Evolutionary conservation across 2,113 vertebrate species (phyloP), one percentile per base, ranked within the genome.

Genomic region (Carassius auratus): DNA sequence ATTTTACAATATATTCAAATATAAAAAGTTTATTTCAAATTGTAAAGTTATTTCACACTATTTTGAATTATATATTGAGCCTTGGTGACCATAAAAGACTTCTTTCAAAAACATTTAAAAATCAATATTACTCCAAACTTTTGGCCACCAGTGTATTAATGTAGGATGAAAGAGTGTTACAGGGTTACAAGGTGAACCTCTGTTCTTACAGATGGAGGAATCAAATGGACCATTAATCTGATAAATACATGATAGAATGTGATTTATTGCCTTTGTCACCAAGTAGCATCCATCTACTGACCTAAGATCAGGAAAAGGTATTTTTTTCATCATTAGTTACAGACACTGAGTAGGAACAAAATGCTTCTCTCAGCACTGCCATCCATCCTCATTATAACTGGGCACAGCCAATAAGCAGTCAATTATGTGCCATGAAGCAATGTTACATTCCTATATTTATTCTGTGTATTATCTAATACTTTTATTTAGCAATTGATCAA

Each of bases 231-330:
- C 59, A 78, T 86, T 81, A 79, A 69, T 79, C 61, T 71, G 48
- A 68, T 69, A 73, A 86, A 73, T 80, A 21, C 66, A 77, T 64
- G 38, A 85, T 52, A 62, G 74, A 26, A 23, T 62, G 17, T 78
- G 84, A 86, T 82, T 82, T 75, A 75, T 86, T 17, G 19, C 23
- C 8, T 76, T 81, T 81, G 59, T 81, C 78, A 81, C 33, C 42
- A 21, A 52, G 80, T 50, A 76, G 76, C 30, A 36, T 86, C 84
- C 57, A 86, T 74, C 57, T 86, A 23, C 76, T 61, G 77, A 26
- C 57, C 45, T 45, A 52, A 62, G 61, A 85, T 55, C 42, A 52
- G 21, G 42, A 30, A 55, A 52, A 66, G 57, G 69, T 61, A 26
- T 66, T 81, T 77, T 9, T 76, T 76, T 26, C n/a, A 36, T 86